Percentiles rank a stretch among this genome's conserved stretches.
Evolutionary conservation across 1,140 invertebrate genomes (phyloP).

Genomic region (Drosophila carrolli): DNA sequence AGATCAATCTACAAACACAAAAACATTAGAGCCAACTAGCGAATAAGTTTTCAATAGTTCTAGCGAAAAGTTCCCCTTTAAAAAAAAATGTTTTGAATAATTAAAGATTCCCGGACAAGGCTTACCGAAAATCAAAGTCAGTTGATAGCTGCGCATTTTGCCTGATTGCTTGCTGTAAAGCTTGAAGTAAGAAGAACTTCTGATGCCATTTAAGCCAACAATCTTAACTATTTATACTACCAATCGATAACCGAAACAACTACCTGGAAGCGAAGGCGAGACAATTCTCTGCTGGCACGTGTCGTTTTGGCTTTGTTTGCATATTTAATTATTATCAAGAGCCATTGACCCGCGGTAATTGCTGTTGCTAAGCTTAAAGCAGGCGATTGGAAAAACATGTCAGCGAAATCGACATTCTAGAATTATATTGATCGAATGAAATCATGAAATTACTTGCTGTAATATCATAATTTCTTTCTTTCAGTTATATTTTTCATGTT

Average conservation of each 20-base stretch:
- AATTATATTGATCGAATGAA: neutral
- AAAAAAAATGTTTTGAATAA: neutral
- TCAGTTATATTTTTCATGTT: neutral
- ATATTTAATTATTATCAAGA: neutral
- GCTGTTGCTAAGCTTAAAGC: conserved; percentile 3
- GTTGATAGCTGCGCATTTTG: conserved; percentile 12
- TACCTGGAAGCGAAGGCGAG: conserved; percentile 16
- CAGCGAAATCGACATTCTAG: neutral
- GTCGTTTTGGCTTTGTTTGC: conserved; percentile 3
- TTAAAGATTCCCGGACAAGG: neutral
- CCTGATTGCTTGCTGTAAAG: neutral
- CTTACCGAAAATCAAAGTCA: conserved; percentile 29
- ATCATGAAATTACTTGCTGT: too few relatives aligned
- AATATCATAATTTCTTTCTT: neutral
- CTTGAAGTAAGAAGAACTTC: conserved; percentile 6
- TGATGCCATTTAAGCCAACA: conserved; percentile 2
- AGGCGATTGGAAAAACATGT: neutral
- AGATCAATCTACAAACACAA: too few relatives aligned
- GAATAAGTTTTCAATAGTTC: too few relatives aligned
- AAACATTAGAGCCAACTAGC: too few relatives aligned
- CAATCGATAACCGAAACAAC: neutral
- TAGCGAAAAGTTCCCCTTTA: too few relatives aligned
- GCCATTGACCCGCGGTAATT: conserved; percentile 6
- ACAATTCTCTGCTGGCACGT: conserved; percentile 12
- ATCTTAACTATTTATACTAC: conserved; percentile 28